Evolutionary conservation across 2,113 vertebrate species (phyloP).

Genomic region (Serilophus lunatus): DNA sequence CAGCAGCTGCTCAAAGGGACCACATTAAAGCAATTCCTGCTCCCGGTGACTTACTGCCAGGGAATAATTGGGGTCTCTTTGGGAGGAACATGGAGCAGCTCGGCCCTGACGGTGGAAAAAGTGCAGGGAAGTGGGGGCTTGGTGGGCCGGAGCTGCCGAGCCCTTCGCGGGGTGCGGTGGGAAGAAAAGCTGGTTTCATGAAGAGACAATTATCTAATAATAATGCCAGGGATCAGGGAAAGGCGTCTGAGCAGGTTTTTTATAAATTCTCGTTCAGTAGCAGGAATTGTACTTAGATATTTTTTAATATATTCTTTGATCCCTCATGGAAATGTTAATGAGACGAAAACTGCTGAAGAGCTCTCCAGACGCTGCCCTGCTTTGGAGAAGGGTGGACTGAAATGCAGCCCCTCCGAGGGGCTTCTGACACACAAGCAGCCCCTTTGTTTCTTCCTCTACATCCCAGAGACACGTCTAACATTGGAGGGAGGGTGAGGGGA

Average conservation of each 20-base stretch:
- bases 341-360: slow-evolving; percentile 77
- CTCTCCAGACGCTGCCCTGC: slow-evolving; percentile 67
- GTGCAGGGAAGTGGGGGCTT: not conserved
- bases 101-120: not conserved
- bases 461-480: slow-evolving; percentile 81
- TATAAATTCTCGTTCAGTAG: not conserved
- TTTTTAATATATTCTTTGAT: slow-evolving; percentile 75
- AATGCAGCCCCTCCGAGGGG: slow-evolving; percentile 79
- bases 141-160: not conserved
- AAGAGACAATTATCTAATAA: slow-evolving; percentile 49
- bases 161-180: not conserved
- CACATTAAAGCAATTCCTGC: slow-evolving; percentile 63
- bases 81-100: slow-evolving; percentile 23
- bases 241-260: not conserved
- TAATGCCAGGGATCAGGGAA: slow-evolving; percentile 42
- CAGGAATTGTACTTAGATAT: slow-evolving; percentile 36
- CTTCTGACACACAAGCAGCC: slow-evolving; percentile 81
- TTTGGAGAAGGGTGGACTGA: slow-evolving; percentile 70
- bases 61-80: slow-evolving; percentile 56
- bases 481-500: slow-evolving; percentile 68
- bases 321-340: slow-evolving; percentile 88
- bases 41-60: slow-evolving; percentile 54
- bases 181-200: slow-evolving; percentile 52
- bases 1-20: slow-evolving; percentile 62
- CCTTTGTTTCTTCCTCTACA: slow-evolving; percentile 85